These are phyloP conservation scores for Micromussa lordhowensis DNA, from an alignment of 92 coral and sea anemone genomes.

Conservation along the genomic window DNA sequence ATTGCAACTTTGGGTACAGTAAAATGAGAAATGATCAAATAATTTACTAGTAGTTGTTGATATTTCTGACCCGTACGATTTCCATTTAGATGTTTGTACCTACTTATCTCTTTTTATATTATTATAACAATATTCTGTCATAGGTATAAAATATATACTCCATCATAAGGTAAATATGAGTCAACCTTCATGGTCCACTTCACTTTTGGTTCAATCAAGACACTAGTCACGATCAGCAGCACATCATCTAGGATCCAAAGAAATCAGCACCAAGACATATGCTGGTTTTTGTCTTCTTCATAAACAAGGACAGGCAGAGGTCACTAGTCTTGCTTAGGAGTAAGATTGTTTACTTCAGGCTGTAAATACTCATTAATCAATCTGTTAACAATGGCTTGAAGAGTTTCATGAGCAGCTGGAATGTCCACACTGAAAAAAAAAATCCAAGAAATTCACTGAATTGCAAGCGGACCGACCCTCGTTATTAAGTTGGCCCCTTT, in stretches of 20 bases:
- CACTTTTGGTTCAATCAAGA: background rate
- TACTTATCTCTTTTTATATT: background rate
- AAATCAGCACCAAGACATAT: background rate
- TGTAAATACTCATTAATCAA: conserved; percentile 82
- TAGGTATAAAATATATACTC: background rate
- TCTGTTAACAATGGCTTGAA: conserved; percentile 73
- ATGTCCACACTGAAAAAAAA: conserved; percentile 74
- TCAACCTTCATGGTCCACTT: background rate
- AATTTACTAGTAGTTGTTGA: background rate
- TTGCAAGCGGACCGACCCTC: background rate
- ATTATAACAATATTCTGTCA: background rate
- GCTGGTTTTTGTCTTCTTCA: background rate
- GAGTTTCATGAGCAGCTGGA: conserved; percentile 69
- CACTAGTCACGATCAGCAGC: background rate
- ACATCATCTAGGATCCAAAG: background rate
- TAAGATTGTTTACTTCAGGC: conserved; percentile 84
- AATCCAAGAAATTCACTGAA: background rate
- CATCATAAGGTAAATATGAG: background rate
- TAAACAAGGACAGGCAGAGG: background rate
- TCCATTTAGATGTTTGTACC: background rate
- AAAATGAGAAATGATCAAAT: background rate
- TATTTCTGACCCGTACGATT: background rate
- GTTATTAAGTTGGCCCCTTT: background rate
- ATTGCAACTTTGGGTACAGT: background rate
- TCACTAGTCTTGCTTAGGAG: conserved; percentile 79